phyloP scores from a whole-genome alignment of 2,797 vertebrate species.

The Oryzias sinensis region DNA sequence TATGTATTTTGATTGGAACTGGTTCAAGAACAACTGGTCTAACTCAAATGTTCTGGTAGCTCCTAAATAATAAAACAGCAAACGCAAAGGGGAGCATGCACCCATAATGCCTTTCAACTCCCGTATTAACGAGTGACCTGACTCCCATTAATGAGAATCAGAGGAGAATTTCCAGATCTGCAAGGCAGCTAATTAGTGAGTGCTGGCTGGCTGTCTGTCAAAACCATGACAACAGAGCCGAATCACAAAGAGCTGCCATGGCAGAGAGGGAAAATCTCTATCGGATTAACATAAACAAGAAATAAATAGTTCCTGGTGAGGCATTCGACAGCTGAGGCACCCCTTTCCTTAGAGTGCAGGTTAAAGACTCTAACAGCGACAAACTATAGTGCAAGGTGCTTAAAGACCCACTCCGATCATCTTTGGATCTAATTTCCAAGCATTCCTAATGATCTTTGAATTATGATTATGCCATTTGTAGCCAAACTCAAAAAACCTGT shows the following conservation, averaged over 20 bases:
- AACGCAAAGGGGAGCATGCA: constrained; percentile 35
- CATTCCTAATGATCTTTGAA: no score
- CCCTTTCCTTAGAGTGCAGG: constrained; percentile 4
- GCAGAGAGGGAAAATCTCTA: constrained; percentile 37
- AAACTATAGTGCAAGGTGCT: constrained; percentile 10
- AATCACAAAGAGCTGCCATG: constrained; percentile 44
- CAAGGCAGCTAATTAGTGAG: constrained; percentile 58
- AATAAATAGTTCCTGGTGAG: constrained; percentile 52
- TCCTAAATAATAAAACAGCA: constrained; percentile 61
- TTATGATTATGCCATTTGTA: no score
- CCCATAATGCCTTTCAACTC: constrained; percentile 27
- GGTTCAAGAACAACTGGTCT: constrained; percentile 29
- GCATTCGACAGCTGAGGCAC: constrained; percentile 30
- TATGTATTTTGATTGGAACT: constrained; percentile 49
- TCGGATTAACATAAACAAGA: constrained; percentile 54
- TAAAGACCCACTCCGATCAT: no score
- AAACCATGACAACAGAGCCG: constrained; percentile 37
- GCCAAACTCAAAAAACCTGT: no score
- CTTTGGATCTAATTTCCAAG: no score
- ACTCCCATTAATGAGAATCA: constrained; percentile 57
- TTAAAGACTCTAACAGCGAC: constrained; percentile 29
- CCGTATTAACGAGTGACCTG: constrained; percentile 58
- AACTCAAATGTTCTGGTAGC: constrained; percentile 2
- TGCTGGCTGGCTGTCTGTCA: constrained; percentile 58
- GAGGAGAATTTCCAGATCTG: constrained; percentile 40